Evolutionary conservation across 2,113 vertebrate genomes (phyloP).

Genomic region (Thalassarche chlororhynchos): DNA sequence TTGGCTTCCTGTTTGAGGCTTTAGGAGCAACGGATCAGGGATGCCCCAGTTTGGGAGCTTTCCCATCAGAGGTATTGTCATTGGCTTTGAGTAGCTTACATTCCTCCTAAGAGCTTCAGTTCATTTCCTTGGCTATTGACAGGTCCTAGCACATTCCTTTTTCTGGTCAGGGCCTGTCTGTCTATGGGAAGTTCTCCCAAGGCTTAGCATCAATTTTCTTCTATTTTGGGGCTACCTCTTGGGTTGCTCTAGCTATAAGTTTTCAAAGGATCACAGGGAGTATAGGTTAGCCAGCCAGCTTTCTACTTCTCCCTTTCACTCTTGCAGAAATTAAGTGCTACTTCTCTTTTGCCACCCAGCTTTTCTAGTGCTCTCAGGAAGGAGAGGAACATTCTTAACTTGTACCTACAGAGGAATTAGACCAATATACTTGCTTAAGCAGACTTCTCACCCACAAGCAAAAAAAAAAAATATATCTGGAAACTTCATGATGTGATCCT

Average conservation of each 20-base stretch:
- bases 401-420: not conserved
- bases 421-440: not conserved
- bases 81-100: not conserved
- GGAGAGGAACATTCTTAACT: not conserved
- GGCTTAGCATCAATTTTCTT: not conserved
- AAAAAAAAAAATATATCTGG: accelerated
- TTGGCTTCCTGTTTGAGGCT: not conserved
- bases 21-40: not conserved
- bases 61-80: not conserved
- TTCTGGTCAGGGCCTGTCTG: not conserved
- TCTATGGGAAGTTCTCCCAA: not conserved
- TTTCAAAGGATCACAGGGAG: not conserved
- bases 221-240: not conserved
- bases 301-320: not conserved
- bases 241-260: not conserved
- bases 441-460: not conserved
- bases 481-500: not conserved
- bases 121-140: not conserved
- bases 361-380: not conserved
- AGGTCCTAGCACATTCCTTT: not conserved
- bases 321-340: not conserved
- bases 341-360: not conserved
- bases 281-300: not conserved
- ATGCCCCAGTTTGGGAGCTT: not conserved
- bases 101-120: not conserved